Base-by-base conservation (phyloP, 2,888 invertebrate species). In the Lithophane semibrunnea region DNA sequence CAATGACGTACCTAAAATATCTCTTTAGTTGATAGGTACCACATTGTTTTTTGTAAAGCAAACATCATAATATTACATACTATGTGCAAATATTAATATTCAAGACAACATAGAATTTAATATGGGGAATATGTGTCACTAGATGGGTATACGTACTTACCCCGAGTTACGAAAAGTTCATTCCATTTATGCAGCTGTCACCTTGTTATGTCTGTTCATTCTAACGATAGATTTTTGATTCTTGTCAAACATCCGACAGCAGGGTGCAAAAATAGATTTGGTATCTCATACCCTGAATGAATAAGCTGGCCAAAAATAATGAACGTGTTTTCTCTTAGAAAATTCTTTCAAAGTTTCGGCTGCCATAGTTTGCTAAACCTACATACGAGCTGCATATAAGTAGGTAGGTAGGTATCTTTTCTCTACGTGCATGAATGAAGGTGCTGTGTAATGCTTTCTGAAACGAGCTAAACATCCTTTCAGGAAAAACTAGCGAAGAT, bases 401-500 rank as follows among this genome's bases (percentile, higher is more conserved):
- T 21, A 60, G 21, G 2, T 73, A 54, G 18, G 42, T 82, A 76
- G 42, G 16, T 63, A 67, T 67, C 61, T 72, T 70, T 74, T 69
- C 56, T 68, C 61, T 56, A 44, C 18, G 12, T 63, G 54, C 63
- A 80, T 84, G 65, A 87, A 80, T 76, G 54, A 85, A 72, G 73
- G 29, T 74, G 70, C 75, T 64, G 49, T 65, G 56, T 84, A 86
- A 84, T 75, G 75, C 37, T 83, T 84, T 75, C 42, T 71, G 71
- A 84, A 84, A 77, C 76, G 44, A 84, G 66, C 72, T 73, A 67
- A 71, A 66, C 67, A 70, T 80, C 71, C 71, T 74, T 84, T 80
- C 73, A 80, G 49, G 56, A 80, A 80, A 80, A 85, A 73, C 66
- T 85, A 84, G 24, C 80, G 54, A 52, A 29, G 24, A 54, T 66